These are phyloP conservation scores for Diaperis boleti DNA, from an alignment of 2,888 invertebrate species.

Conservation along the genomic window DNA sequence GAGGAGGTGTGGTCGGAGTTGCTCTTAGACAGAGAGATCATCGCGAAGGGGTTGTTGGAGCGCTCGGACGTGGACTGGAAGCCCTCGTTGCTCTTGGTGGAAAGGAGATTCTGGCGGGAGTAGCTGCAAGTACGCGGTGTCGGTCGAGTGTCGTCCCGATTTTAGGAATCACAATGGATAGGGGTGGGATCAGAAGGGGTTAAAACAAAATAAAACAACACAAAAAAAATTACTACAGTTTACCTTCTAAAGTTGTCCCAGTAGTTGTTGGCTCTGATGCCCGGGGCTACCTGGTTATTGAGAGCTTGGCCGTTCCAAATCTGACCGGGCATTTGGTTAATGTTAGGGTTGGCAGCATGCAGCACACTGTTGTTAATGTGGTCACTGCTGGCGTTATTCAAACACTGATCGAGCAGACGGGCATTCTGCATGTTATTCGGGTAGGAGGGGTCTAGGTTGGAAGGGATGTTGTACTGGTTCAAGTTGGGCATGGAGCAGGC, in stretches of 20 bases:
- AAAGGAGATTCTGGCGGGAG: conserved; percentile 88
- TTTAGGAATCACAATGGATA: too few species aligned
- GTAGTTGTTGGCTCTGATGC: conserved; percentile 92
- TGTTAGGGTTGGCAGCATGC: conserved; percentile 59
- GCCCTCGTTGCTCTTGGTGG: conserved; percentile 81
- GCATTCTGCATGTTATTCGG: conserved; percentile 57
- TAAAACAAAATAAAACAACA: conserved; percentile 34
- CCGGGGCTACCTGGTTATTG: conserved; percentile 92
- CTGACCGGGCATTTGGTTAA: conserved; percentile 58
- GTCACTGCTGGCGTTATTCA: conserved; percentile 57
- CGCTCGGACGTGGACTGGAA: conserved; percentile 69
- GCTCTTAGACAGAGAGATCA: conserved; percentile 52
- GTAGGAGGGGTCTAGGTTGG: conserved; percentile 57
- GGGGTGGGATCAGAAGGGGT: background rate
- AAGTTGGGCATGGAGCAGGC: conserved; percentile 63
- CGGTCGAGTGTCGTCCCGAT: too few species aligned
- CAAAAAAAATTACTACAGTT: too few species aligned
- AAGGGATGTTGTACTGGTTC: conserved; percentile 60
- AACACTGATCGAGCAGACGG: conserved; percentile 58
- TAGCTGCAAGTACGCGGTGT: conserved; percentile 79
- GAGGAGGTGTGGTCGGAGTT: conserved; percentile 60
- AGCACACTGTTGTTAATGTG: conserved; percentile 58
- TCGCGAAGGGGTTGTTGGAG: conserved; percentile 65
- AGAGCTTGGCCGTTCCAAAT: conserved; percentile 71
- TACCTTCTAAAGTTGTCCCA: conserved; percentile 96